A percentile compares a stretch with the other conserved stretches of the same genome.
These are phyloP conservation scores for Macquaria australasica DNA, from an alignment of 2,113 vertebrate genomes.

Conservation along the genomic window DNA sequence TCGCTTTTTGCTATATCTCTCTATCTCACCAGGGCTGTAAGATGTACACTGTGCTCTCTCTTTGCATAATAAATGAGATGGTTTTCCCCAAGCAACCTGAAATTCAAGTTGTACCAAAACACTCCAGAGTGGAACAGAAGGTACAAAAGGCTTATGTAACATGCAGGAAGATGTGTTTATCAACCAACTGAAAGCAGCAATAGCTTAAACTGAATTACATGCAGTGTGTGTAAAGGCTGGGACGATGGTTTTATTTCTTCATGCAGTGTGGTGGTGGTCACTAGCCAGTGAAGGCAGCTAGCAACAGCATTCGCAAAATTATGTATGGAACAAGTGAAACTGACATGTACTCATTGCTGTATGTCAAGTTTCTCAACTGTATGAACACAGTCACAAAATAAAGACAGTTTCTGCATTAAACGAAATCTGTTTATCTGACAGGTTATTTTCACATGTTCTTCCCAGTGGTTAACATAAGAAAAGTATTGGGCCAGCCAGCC, in stretches of 20 bases:
- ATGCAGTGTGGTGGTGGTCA: too few species aligned
- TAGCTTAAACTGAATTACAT: not conserved
- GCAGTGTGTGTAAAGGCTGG: not conserved
- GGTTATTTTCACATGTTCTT: too few species aligned
- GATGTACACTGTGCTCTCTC: constrained; percentile 17
- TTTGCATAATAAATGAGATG: constrained; percentile 69
- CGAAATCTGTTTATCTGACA: not conserved
- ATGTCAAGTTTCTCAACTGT: not conserved
- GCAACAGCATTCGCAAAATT: too few species aligned
- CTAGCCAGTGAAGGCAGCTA: too few species aligned
- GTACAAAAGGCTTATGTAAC: constrained; percentile 44
- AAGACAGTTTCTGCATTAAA: not conserved
- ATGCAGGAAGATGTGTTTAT: too few species aligned
- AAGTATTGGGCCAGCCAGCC: too few species aligned
- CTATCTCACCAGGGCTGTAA: constrained; percentile 8
- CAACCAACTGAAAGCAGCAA: too few species aligned
- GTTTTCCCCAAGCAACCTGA: constrained; percentile 59
- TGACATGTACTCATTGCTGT: not conserved
- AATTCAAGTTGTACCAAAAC: constrained; percentile 58
- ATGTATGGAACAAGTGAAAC: not conserved
- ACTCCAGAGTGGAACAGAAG: constrained; percentile 31
- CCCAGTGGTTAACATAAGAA: too few species aligned
- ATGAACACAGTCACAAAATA: not conserved
- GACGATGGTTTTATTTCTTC: not conserved
- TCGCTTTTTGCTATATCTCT: not conserved